A percentile compares a stretch with the other conserved stretches of the same genome.
phyloP scores from a whole-genome alignment of 2,888 invertebrate species.

The Elmis aenea region DNA sequence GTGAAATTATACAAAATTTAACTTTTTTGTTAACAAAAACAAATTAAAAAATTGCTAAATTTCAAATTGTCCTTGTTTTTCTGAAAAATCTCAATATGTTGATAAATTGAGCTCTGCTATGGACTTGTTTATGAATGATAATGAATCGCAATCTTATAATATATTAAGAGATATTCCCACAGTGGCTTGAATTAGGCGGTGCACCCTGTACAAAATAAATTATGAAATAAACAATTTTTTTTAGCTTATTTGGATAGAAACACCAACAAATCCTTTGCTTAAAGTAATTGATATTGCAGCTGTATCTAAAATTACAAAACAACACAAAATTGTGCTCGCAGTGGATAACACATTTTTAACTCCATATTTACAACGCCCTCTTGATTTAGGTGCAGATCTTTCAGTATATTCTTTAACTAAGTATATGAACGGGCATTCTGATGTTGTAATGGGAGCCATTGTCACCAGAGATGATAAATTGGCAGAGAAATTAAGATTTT shows the following conservation, averaged over 20 bases:
- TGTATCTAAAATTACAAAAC: constrained; percentile 59
- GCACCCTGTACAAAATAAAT: too few relatives aligned
- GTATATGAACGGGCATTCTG: constrained; percentile 98
- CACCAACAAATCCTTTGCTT: constrained; percentile 92
- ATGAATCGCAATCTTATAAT: too few relatives aligned
- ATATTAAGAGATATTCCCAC: too few relatives aligned
- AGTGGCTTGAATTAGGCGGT: too few relatives aligned
- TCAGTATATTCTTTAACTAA: constrained; percentile 91
- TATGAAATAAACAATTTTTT: too few relatives aligned
- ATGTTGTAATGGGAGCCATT: constrained; percentile 93
- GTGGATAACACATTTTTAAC: constrained; percentile 95
- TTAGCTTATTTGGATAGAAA: constrained; percentile 88
- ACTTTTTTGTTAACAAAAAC: too few relatives aligned
- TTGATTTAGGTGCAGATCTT: constrained; percentile 87
- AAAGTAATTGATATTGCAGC: constrained; percentile 84
- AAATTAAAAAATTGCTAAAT: too few relatives aligned
- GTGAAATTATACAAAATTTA: too few relatives aligned
- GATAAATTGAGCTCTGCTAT: too few relatives aligned
- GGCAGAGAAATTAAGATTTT: constrained; percentile 67
- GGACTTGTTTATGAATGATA: too few relatives aligned
- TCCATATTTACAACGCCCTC: constrained; percentile 84
- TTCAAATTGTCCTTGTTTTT: too few relatives aligned
- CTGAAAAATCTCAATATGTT: too few relatives aligned
- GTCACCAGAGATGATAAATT: constrained; percentile 69
- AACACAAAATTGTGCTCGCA: constrained; percentile 61